Base-by-base conservation (phyloP, 2,888 invertebrate species). In the Aleiodes leptofemur region DNA sequence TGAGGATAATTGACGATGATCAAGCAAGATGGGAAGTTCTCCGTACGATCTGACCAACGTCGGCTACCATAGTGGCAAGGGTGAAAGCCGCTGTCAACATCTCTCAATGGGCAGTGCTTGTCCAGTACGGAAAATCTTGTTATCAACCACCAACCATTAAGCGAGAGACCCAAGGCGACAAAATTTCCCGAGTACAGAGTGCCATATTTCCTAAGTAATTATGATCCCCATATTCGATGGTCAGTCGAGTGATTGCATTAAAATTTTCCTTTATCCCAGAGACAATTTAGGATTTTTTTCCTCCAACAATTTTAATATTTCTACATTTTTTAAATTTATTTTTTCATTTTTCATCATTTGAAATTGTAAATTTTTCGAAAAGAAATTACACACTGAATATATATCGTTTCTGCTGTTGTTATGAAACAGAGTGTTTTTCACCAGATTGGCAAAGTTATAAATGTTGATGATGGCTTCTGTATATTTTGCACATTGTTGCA, bases 11-110 rank as follows among this genome's bases (percentile, higher is more conserved):
- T 56, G 16, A 29, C 23, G 56, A 56, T 69, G 29, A 73, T 73
- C 64, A 57, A 66, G 66, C 31, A 34, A 71, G 70, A 48, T 73
- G 77, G 68, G 76, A 73, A 69, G 31, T 56, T 14, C 51, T 69
- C 59, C 61, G 43, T 29, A 23, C 70, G 61, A 72, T 72, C 72
- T 73, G 76, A 68, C 73, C 57, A 59, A 14, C 53, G 16, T 75
- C 57, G 56, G 75, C 73, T 77, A 76, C 77, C 72, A 79, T 79
- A 68, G 81, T 78, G 79, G 83, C 78, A 83, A 86, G 86, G 87
- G 88, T 88, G 88, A 89, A 89, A 89, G 89, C 89, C 87, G 87
- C 88, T 89, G 89, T 89, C 89, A 88, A 87, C 88, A 86, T 88
- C 88, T 87, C 89, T 89, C 88, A 89, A 85, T 85, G 87, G 84